These are phyloP conservation scores for Salmo trutta DNA, from an alignment of 2,797 vertebrate species.

Conservation along the genomic window DNA sequence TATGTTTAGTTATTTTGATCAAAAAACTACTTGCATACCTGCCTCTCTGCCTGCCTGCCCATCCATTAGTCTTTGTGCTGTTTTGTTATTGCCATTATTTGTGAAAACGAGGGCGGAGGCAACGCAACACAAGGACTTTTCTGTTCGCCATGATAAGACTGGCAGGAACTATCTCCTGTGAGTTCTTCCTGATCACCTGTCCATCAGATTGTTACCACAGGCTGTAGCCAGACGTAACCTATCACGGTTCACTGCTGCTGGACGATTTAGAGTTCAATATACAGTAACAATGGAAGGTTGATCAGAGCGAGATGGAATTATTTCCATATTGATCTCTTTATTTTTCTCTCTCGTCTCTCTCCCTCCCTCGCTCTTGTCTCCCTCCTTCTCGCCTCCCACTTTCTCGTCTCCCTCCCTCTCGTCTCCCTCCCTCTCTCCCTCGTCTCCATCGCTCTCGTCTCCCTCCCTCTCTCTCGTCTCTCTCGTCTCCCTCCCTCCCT, in stretches of 20 bases:
- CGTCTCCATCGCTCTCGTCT: too few species aligned
- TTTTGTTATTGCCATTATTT: background rate
- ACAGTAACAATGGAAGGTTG: background rate
- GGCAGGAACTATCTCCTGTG: background rate
- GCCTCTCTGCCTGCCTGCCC: background rate
- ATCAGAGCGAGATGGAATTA: background rate
- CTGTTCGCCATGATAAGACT: background rate
- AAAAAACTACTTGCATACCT: background rate
- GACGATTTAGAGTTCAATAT: background rate
- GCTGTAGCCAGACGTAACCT: background rate
- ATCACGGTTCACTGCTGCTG: background rate
- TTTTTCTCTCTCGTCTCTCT: background rate
- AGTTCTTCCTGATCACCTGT: background rate
- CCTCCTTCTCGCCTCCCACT: too few species aligned
- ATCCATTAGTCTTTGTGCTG: conserved; percentile 1
- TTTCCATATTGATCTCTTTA: background rate
- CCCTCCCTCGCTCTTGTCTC: background rate
- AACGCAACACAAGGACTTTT: background rate
- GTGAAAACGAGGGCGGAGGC: background rate
- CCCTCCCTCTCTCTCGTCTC: too few species aligned
- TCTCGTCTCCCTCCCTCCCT: too few species aligned
- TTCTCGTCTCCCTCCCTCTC: background rate
- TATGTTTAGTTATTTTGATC: background rate
- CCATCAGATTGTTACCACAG: background rate
- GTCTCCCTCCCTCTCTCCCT: too few species aligned